Percentiles rank a stretch among this genome's conserved stretches.
These are phyloP conservation scores for Xyliphius kryptos DNA, from an alignment of 2,113 vertebrate species.

Conservation along the genomic window DNA sequence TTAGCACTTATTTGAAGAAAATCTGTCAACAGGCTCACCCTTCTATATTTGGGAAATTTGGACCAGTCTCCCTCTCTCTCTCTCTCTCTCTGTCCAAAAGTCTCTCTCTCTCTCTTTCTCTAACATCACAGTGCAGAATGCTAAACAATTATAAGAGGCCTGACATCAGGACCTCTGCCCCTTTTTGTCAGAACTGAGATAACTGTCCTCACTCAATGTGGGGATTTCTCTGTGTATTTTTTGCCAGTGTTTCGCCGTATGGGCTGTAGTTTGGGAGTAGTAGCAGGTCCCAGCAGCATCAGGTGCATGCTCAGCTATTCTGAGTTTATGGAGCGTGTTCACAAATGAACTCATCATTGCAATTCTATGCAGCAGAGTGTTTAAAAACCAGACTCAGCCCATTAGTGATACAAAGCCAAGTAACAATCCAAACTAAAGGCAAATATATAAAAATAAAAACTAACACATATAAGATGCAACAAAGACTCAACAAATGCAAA, in stretches of 20 bases:
- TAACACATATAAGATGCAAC: background rate
- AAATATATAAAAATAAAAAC: no score
- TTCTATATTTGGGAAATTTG: no score
- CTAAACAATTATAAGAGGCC: background rate
- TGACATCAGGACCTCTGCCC: background rate
- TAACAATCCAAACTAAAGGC: background rate
- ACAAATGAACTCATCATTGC: slow-evolving; percentile 20
- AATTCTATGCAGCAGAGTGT: slow-evolving; percentile 54
- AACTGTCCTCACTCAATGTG: background rate
- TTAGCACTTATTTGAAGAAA: no score
- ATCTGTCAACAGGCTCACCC: no score
- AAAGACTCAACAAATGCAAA: background rate
- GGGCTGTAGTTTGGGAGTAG: slow-evolving; percentile 6
- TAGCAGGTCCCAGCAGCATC: slow-evolving; percentile 2
- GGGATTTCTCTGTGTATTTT: background rate
- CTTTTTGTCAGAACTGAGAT: background rate
- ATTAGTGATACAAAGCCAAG: background rate
- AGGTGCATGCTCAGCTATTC: slow-evolving; percentile 23
- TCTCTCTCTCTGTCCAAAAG: background rate
- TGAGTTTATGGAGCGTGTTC: slow-evolving; percentile 24
- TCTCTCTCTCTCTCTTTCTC: slow-evolving; percentile 1
- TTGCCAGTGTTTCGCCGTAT: slow-evolving; percentile 11
- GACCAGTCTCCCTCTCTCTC: background rate
- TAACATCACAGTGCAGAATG: background rate
- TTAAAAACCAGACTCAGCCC: slow-evolving; percentile 5